A percentile compares a stretch with the other conserved stretches of the same genome.
phyloP scores from a whole-genome alignment of 2,888 invertebrate genomes.

The Lithophane semibrunnea region DNA sequence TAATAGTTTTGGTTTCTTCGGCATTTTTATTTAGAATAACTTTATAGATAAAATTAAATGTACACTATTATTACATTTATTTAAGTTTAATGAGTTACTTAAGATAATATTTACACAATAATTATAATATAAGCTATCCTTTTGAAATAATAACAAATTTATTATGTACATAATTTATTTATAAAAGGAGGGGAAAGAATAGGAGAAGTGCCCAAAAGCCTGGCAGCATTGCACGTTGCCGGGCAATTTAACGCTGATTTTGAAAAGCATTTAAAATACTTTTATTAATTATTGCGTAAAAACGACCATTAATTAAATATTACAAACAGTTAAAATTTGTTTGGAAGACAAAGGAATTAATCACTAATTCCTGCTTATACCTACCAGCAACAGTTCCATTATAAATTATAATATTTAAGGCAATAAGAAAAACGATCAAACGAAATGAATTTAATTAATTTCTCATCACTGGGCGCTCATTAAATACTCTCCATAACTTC shows the following conservation, averaged over 20 bases:
- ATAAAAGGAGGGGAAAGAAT: no score
- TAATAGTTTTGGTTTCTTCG: constrained; percentile 1
- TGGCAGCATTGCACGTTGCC: no score
- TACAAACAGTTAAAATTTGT: background rate
- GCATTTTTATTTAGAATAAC: background rate
- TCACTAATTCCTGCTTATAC: background rate
- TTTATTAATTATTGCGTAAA: background rate
- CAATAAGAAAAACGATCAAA: constrained; percentile 40
- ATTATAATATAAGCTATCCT: no score
- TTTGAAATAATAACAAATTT: no score
- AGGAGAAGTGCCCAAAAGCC: background rate
- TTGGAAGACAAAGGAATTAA: constrained; percentile 2
- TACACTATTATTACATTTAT: background rate
- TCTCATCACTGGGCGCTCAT: constrained; percentile 40
- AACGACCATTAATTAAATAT: background rate
- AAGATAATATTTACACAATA: background rate
- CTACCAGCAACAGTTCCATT: constrained; percentile 1
- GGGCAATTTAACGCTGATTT: no score
- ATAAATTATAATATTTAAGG: constrained; percentile 21
- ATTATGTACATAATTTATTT: no score
- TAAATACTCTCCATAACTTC: constrained; percentile 43
- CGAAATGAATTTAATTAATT: constrained; percentile 55
- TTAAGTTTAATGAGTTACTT: background rate
- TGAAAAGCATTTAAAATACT: background rate
- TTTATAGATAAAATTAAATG: background rate